Evolutionary conservation across 2,888 invertebrate genomes (phyloP), one percentile per base, ranked within the genome.

Genomic region (Chymomyza caudatula): DNA sequence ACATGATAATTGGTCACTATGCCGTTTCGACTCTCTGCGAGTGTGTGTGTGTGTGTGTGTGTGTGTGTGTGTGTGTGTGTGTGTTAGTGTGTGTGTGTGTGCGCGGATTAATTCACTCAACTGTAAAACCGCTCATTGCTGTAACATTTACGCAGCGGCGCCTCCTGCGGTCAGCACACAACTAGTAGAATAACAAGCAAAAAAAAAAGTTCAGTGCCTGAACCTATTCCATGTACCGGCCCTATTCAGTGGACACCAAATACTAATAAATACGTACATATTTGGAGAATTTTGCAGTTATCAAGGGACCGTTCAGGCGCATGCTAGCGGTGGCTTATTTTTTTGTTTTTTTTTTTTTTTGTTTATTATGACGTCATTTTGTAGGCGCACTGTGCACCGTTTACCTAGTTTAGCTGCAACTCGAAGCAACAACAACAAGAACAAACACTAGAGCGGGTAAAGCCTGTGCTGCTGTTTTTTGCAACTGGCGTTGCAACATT

Each of bases 41-140:
- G 47, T 19, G n/a, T 17, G 13, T 17, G 47, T 25, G 19, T 19
- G 23, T 49, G 47, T 57, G 47, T 15, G 5, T n/a, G 59, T 64
- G 2, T 56, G 13, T 42, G 4, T 55, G 42, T 20, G 17, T 65
- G 60, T 58, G 23, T 37, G 54, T 49, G 47, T 49, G 61, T 37
- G 44, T 62, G 55, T 63, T 44, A 29, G 51, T 59, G 56, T 44
- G 59, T 54, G 59, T 60, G 57, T 63, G 53, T 58, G 58, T 53
- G 71, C 57, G 51, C 57, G 64, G 73, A 75, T 76, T 76, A 75
- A 78, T 78, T 76, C 76, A 76, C 76, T 76, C 78, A 76, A 73
- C 78, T 78, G 78, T 54, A 66, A 76, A 76, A 78, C 78, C 76
- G 76, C 76, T 76, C 78, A 76, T 78, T 76, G 76, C 78, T 78